Base-by-base conservation (phyloP, 2,888 invertebrate genomes). In the Mayetiola destructor region DNA sequence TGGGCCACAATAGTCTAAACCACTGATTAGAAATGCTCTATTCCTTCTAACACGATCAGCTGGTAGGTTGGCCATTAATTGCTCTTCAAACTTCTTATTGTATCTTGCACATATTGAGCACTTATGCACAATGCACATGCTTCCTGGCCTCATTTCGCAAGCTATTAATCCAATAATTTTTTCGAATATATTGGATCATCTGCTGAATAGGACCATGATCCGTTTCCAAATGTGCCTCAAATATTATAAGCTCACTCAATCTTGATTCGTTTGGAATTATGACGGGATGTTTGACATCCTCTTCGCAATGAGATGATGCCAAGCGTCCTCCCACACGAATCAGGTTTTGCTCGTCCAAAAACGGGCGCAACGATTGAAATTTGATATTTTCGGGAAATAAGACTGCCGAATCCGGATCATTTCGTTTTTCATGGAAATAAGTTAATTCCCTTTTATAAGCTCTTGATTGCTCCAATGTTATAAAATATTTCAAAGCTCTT, bases 321-420 rank as follows among this genome's bases (percentile, higher is more conserved):
- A 67, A 55, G 3, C 65, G 60, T 27, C 66, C 65, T 35, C 66
- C 66, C 30, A 66, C 66, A 57, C 65, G 60, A 32, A 66, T 59
- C 20, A 64, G 42, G 18, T 59, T 60, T 48, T 61, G 36, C 9
- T 54, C 20, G 56, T 64, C 63, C 8, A 63, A n/a, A 9, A 48
- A 48, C 9, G 48, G 48, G 9, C 23, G 21, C 3, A 42, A n/a
- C 14, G 39, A 10, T 16, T 39, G 20, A 5, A 39, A 8, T 12
- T 12, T 48, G 48, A 6, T 16, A 48, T 3, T n/a, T 48, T 27
- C 2, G 27, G n/a, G 1, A 48, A n/a, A 9, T n/a, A n/a, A n/a
- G n/a, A n/a, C n/a, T n/a, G n/a, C n/a, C n/a, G n/a, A n/a, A n/a
- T n/a, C n/a, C n/a, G n/a, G n/a, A n/a, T n/a, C n/a, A n/a, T n/a